Evolutionary conservation across 2,888 invertebrate genomes (phyloP).

Genomic region (Agapostemon virescens): DNA sequence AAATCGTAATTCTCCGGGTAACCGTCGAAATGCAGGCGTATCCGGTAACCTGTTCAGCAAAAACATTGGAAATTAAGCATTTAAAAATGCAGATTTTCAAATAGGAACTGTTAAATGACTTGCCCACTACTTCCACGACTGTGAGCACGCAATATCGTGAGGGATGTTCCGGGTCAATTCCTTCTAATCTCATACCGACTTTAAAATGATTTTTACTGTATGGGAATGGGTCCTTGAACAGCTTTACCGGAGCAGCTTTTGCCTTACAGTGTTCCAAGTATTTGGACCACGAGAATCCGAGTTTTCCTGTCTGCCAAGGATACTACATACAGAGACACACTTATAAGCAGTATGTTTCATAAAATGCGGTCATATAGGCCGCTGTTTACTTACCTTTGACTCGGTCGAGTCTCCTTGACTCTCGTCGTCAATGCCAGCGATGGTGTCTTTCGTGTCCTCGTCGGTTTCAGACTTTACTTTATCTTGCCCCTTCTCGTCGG

Average conservation of each 20-base stretch:
- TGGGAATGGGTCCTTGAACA: slow-evolving; percentile 91
- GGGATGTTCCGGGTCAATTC: slow-evolving; percentile 95
- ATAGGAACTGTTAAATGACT: slow-evolving; percentile 56
- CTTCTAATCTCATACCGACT: slow-evolving; percentile 94
- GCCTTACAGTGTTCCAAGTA: slow-evolving; percentile 88
- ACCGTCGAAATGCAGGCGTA: slow-evolving; percentile 95
- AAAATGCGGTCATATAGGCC: slow-evolving; percentile 1
- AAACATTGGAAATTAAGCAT: not conserved
- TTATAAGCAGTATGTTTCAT: slow-evolving; percentile 39
- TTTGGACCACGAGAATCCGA: slow-evolving; percentile 89
- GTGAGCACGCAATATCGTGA: slow-evolving; percentile 93
- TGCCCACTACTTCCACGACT: slow-evolving; percentile 87
- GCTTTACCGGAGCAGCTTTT: slow-evolving; percentile 87
- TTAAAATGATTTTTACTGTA: slow-evolving; percentile 88
- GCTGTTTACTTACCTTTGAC: slow-evolving; percentile 71
- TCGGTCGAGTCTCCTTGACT: slow-evolving; percentile 68
- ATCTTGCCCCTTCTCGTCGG: slow-evolving; percentile 70
- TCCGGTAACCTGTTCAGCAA: slow-evolving; percentile 85
- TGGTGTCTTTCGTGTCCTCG: slow-evolving; percentile 77
- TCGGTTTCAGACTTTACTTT: slow-evolving; percentile 75
- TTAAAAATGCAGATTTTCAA: not conserved
- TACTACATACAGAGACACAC: slow-evolving; percentile 78
- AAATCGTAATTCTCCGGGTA: slow-evolving; percentile 94
- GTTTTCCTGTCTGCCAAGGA: slow-evolving; percentile 87
- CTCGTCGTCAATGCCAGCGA: slow-evolving; percentile 72